Conservation (phyloP, 2,113 vertebrate genomes). For the Neomonachus schauinslandi region DNA sequence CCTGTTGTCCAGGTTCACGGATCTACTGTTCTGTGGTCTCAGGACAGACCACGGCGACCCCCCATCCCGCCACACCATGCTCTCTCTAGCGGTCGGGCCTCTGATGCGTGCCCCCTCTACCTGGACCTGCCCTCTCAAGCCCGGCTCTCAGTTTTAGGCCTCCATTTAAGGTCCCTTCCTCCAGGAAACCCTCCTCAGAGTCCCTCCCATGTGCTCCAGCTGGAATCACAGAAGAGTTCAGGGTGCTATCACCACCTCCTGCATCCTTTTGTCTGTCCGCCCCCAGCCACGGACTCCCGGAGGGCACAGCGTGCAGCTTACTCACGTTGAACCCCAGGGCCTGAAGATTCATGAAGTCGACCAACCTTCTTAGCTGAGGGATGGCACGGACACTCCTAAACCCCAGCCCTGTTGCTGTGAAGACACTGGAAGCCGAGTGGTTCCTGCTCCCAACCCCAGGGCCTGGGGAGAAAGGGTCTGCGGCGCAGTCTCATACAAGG, state of each 20-base stretch:
- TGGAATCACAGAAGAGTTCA: not conserved
- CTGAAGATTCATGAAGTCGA: not conserved
- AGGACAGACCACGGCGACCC: not conserved
- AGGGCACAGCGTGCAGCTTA: not conserved
- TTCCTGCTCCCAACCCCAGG: not conserved
- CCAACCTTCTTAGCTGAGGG: not conserved
- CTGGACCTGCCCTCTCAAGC: not conserved
- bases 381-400: not conserved
- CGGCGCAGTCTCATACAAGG: constrained; percentile 67
- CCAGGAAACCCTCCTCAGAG: not conserved
- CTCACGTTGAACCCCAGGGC: not conserved
- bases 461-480: constrained; percentile 47
- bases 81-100: not conserved
- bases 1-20: not conserved
- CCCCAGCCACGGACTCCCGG: not conserved
- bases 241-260: not conserved
- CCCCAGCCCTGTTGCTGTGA: not conserved
- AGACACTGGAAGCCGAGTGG: not conserved
- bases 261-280: not conserved
- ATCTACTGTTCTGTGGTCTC: not conserved
- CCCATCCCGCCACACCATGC: not conserved
- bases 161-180: constrained; percentile 27
- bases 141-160: not conserved
- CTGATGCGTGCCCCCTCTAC: not conserved
- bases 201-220: not conserved